Base-by-base conservation (phyloP, 2,797 vertebrate genomes). In the Eupleurogrammus muticus region DNA sequence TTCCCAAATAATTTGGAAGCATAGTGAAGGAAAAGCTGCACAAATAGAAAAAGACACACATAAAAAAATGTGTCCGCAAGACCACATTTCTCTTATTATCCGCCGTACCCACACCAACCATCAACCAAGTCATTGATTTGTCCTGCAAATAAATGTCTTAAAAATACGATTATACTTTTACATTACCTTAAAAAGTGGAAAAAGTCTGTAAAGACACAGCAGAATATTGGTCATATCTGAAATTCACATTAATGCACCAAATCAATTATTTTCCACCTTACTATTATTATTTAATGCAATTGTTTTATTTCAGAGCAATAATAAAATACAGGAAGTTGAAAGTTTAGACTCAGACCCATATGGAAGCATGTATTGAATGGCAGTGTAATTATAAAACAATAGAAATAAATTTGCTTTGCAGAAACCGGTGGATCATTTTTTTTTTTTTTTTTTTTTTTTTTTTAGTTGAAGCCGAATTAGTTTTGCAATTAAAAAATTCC, bases 1-100 rank as follows among this genome's bases (percentile, higher is more conserved):
- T 87, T 88, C 28, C 81, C 82, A 90, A 92, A 90, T 63, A 73
- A 51, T 64, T 80, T 87, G 63, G 74, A 80, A 88, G 78, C 61
- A 57, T 66, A 79, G 77, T 66, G 69, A 79, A 86, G 79, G 63
- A 68, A 75, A 71, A 81, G 75, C 66, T 80, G 81, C 59, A 82
- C 87, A 87, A 89, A 86, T 75, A 84, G 67, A 75, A 66, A 36
- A 73, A 83, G 76, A 82, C 42, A 84, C 67, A 85, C 73, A 83
- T 70, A 28, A 28, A 28, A 28, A 28, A 51, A 71, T 84, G 32
- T 75, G 70, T 87, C 79, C 55, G 70, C 79, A 88, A 54, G 70
- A 80, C 82, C 82, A 79, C 56, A 64, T 83, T 80, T 81, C 55
- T 28, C 28, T 28, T 86, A 75, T 63, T 85, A 79, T 57, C 60